Base-by-base conservation (phyloP, 2,797 vertebrate species). In the Premnoplex brunnescens region DNA sequence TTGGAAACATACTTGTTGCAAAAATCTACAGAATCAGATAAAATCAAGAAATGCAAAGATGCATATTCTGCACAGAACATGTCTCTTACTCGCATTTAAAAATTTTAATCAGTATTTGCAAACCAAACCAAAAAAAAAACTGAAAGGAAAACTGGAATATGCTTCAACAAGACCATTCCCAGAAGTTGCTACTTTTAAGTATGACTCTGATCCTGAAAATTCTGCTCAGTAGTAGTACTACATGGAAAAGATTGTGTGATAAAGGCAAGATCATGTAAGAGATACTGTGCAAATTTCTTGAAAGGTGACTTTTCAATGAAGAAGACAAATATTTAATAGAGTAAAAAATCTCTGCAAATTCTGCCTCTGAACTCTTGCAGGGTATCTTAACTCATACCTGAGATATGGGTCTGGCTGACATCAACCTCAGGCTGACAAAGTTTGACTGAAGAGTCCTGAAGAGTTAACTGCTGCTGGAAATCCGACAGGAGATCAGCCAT, bases 391-490 rank as follows among this genome's bases (percentile, higher is more conserved):
- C 24, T 73, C 94, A 91, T 97, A 99, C 99, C 99, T 97, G 99
- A 99, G 94, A 99, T 99, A 97, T 99, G 99, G 82, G 97, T 98
- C 95, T 98, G 99, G 95, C 95, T 98, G 94, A 97, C 97, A 89
- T 99, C 98, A 24, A 98, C 91, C 94, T 99, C 99, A 66, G 98
- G 99, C 96, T 98, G 98, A 97, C 99, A 99, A 92, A 99, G 98
- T 98, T 99, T 99, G 97, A 98, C 98, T 91, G 97, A 97, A 59
- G 98, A 97, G 91, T 98, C 98, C 97, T 99, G 99, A 96, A 99
- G 97, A 24, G 97, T 98, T 93, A 99, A 98, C 94, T 99, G 98
- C 91, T 99, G 99, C 89, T 99, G 99, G 96, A 99, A 99, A 97
- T 98, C 99, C 0, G 98, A 95, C 77, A 99, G 97, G 14, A 99